Conservation (phyloP, 2,888 invertebrate species). For the Chymomyza amoena region DNA sequence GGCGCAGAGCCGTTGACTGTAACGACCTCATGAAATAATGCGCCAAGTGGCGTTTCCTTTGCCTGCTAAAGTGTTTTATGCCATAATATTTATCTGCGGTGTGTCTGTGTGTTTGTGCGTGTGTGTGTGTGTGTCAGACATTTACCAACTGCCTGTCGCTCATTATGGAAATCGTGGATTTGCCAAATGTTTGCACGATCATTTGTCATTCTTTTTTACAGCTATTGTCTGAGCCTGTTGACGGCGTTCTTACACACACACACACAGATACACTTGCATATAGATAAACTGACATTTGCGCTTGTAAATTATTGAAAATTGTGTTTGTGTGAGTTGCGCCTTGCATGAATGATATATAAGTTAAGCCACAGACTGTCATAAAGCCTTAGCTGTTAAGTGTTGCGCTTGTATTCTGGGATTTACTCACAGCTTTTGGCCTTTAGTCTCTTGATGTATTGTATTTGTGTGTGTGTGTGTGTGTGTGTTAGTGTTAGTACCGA, state of each 20-base stretch:
- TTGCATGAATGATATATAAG: slow-evolving; percentile 64
- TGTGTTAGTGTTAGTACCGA: background rate
- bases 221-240: slow-evolving; percentile 30
- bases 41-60: slow-evolving; percentile 59
- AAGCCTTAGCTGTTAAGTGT: slow-evolving; percentile 53
- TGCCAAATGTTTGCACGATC: slow-evolving; percentile 76
- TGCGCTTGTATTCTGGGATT: slow-evolving; percentile 34
- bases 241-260: slow-evolving; percentile 7
- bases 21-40: slow-evolving; percentile 74
- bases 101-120: slow-evolving; percentile 10
- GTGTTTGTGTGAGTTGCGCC: slow-evolving; percentile 19
- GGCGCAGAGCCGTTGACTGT: slow-evolving; percentile 53
- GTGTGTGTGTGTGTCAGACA: slow-evolving; percentile 9
- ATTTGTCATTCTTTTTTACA: slow-evolving; percentile 74
- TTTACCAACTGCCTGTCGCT: slow-evolving; percentile 21
- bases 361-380: slow-evolving; percentile 35
- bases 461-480: background rate
- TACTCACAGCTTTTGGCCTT: slow-evolving; percentile 3
- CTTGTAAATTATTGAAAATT: slow-evolving; percentile 58
- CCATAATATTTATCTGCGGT: slow-evolving; percentile 69
- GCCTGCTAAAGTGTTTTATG: slow-evolving; percentile 71
- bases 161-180: slow-evolving; percentile 74
- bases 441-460: background rate
- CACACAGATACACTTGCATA: background rate
- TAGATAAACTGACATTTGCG: slow-evolving; percentile 9